Base-by-base conservation (phyloP, 2,888 invertebrate genomes). In the Melanostoma mellinum region DNA sequence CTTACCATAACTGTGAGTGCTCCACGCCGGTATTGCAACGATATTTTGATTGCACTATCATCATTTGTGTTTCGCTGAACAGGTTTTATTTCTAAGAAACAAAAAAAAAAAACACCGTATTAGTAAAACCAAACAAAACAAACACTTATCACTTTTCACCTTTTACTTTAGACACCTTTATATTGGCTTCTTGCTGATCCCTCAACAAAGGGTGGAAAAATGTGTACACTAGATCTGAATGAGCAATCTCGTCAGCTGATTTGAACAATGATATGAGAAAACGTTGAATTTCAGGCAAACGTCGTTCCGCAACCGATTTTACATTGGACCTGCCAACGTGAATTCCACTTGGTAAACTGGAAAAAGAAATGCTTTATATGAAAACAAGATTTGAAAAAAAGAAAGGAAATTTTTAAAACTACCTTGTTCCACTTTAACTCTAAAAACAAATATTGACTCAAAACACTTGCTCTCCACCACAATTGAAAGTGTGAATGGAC, bases 151-250 rank as follows among this genome's bases (percentile, higher is more conserved):
- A 20, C 20, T 20, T 20, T 20, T 20, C 20, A 96, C 96, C 96
- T 94, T 94, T 95, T 44, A 94, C 93, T 93, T 95, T 96, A 84
- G 94, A 93, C 87, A 95, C 93, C 90, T 95, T 95, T 81, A 97
- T 95, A 87, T 96, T 96, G 8, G 96, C 95, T 88, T 97, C 97
- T 90, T 98, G 97, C 91, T 98, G 98, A 92, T 99, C 99, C 85
- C 99, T 92, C 84, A 98, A 92, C 85, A 99, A 92, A 2, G 99
- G 98, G 92, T 99, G 99, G 93, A 99, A 99, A 93, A 99, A 99
- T 0, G 99, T 99, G 90, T 99, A 99, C 0, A 99, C 98, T 69
- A 99, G 93, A 91, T 98, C 98, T 5, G 96, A 97, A 92, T 99
- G 98, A 0, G 97, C 95, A 87, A 99, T 97, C 92, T 99, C 99